phyloP scores from a whole-genome alignment of 2,113 vertebrate species.

The Columba janthina region DNA sequence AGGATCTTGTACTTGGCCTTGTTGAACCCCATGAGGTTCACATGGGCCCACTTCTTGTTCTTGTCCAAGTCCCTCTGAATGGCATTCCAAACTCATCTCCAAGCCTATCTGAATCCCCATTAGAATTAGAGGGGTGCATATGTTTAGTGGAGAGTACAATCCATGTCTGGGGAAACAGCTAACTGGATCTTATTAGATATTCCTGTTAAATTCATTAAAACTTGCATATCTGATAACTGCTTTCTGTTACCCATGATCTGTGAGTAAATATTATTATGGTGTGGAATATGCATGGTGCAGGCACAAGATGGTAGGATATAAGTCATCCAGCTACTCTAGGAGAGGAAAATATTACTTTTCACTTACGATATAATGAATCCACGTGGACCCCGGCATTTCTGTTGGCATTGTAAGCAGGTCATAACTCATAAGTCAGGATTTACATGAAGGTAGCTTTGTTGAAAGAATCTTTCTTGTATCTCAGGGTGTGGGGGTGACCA shows the following conservation, averaged over 20 bases:
- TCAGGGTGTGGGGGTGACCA: background rate
- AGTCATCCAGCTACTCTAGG: background rate
- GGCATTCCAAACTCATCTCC: background rate
- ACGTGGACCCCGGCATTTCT: background rate
- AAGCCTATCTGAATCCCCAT: background rate
- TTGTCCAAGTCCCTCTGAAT: background rate
- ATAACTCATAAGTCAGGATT: background rate
- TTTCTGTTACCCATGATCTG: background rate
- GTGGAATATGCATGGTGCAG: background rate
- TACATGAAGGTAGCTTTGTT: background rate
- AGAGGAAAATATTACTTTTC: background rate
- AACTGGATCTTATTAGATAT: background rate
- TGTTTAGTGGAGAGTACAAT: background rate
- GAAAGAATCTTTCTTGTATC: background rate
- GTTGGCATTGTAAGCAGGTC: background rate
- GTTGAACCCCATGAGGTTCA: background rate
- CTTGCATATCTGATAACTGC: background rate
- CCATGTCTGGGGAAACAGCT: background rate
- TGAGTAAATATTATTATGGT: background rate
- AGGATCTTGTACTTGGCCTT: background rate
- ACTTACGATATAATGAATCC: background rate
- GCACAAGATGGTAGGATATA: background rate
- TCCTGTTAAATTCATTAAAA: background rate
- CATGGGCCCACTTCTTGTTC: rapidly evolving
- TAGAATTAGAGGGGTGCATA: background rate